Percentiles rank a stretch among this genome's conserved stretches.
Conservation (phyloP, 2,113 vertebrate species). For the Blennius ocellaris region DNA sequence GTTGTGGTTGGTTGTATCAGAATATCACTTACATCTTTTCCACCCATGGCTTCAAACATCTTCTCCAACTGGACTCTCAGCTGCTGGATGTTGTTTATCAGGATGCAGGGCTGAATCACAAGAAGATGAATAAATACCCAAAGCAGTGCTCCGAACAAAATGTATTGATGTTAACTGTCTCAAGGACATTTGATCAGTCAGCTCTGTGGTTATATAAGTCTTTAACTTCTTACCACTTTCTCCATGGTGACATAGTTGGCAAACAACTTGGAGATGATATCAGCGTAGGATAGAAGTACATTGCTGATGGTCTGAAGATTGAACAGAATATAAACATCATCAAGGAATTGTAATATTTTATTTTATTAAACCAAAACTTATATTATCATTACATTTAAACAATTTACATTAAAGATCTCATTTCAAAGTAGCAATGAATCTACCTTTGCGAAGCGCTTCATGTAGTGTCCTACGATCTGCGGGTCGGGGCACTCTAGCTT, state of each 20-base stretch:
- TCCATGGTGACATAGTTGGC: slow-evolving; percentile 96
- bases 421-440: not conserved
- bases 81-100: slow-evolving; percentile 99
- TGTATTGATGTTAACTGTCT: not conserved
- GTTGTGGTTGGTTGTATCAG: not conserved
- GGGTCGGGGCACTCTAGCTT: slow-evolving; percentile 98
- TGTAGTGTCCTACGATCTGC: slow-evolving; percentile 97
- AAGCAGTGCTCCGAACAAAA: not conserved
- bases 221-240: slow-evolving; percentile 87
- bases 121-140: too few relatives aligned
- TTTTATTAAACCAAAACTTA: not conserved
- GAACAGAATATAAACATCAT: not conserved
- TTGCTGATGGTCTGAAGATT: slow-evolving; percentile 94
- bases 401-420: not conserved
- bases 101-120: slow-evolving; percentile 88
- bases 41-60: slow-evolving; percentile 99
- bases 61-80: slow-evolving; percentile 96
- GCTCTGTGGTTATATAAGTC: not conserved
- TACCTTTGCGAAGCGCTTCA: slow-evolving; percentile 98
- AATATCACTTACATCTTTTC: slow-evolving; percentile 89
- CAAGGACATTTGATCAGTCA: not conserved
- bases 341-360: not conserved
- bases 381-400: not conserved
- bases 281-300: slow-evolving; percentile 94
- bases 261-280: slow-evolving; percentile 95